Evolutionary conservation across 2,888 invertebrate species (phyloP), one percentile per base, ranked within the genome.

Genomic region (Hesperia comma): DNA sequence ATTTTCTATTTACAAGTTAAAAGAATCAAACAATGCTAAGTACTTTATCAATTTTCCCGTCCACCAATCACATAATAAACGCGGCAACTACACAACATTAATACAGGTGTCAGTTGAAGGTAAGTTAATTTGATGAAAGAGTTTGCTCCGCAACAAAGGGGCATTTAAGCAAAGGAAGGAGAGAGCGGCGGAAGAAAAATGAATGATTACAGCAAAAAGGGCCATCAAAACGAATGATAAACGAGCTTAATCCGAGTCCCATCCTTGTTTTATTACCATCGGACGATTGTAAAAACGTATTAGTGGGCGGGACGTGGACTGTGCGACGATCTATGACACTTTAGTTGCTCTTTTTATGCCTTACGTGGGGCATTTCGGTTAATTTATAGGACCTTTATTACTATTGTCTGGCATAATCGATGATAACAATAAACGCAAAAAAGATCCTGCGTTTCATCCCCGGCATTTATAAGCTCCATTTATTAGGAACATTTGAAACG

Each of bases 201-300:
- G 92, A 92, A 91, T 90, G 92, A 92, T 92, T 91, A 90, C 88
- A 83, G 89, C 91, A 92, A 92, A 91, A 92, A 92, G 86, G 89
- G 90, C 90, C 86, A 91, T 92, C 91, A 91, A 86, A 89, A 88
- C 88, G 90, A 90, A 91, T 92, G 92, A 92, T 92, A 90, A 90
- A 92, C 88, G 92, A 91, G 86, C 88, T 89, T 91, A 92, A 92
- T 91, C 90, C 88, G 79, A 83, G 86, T 81, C 84, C 88, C 85
- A 87, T 91, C 90, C 87, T 87, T 89, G 91, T 91, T 92, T 92
- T 92, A 92, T 92, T 91, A 86, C 90, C 85, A 77, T 77, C 79
- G 86, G 86, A 83, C 90, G 90, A 92, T 91, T 92, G 91, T 92
- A 92, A 91, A 91, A 91, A 91, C 90, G 90, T 91, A 92, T 91